A percentile compares a stretch with the other conserved stretches of the same genome.
Conservation (phyloP, 2,888 invertebrate genomes). For the Drosophila quinaria region DNA sequence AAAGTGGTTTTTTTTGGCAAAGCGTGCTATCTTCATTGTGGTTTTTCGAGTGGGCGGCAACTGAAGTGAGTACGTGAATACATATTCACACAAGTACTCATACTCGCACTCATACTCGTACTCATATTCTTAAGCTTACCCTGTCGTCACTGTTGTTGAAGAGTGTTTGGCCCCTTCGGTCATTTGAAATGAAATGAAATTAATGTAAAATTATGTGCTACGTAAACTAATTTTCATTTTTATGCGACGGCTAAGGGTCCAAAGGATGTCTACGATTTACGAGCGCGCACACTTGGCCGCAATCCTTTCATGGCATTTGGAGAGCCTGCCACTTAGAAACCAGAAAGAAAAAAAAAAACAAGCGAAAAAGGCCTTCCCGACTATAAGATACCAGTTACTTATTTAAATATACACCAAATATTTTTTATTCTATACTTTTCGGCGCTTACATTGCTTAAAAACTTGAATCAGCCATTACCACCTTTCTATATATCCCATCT, state of each 20-base stretch:
- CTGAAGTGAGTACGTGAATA: neutral
- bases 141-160: conserved; percentile 6
- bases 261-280: conserved; percentile 63
- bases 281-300: conserved; percentile 65
- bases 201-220: conserved; percentile 77
- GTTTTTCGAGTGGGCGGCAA: conserved; percentile 20
- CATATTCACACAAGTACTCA: conserved; percentile 5
- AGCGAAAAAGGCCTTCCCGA: neutral
- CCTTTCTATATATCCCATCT: too few species aligned
- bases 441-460: too few species aligned
- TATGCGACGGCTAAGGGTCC: conserved; percentile 41
- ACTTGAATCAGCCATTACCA: too few species aligned
- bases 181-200: conserved; percentile 66
- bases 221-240: conserved; percentile 78
- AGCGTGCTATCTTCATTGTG: conserved; percentile 15
- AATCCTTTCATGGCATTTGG: conserved; percentile 75
- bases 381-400: too few species aligned
- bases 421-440: too few species aligned
- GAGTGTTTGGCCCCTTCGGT: conserved; percentile 20
- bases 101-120: neutral
- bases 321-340: conserved; percentile 65
- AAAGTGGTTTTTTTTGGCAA: conserved; percentile 69
- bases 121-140: neutral
- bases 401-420: too few species aligned
- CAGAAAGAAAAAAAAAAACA: conserved; percentile 4